Evolutionary conservation across 2,888 invertebrate genomes (phyloP).

Genomic region (Ornithoptera alexandrae): DNA sequence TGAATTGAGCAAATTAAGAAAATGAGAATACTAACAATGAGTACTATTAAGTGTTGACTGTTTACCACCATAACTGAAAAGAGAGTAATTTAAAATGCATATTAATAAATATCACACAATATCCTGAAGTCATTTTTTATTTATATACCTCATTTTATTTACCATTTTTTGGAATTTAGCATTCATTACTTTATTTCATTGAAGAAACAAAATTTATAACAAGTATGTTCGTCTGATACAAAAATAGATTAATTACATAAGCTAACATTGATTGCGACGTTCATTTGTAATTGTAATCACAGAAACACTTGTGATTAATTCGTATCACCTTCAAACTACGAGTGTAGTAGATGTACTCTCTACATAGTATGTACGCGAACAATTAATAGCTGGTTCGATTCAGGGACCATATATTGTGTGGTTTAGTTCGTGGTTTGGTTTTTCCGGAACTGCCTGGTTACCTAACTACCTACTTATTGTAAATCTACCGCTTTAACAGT

Average conservation of each 20-base stretch:
- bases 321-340: background rate
- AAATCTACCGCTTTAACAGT: too few species aligned
- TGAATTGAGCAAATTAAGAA: constrained; percentile 5
- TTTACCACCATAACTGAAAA: background rate
- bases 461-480: too few species aligned
- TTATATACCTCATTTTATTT: too few species aligned
- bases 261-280: background rate
- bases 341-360: background rate
- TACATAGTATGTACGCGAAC: background rate
- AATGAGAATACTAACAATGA: background rate
- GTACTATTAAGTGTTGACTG: background rate
- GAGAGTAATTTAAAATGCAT: background rate
- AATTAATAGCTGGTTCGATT: background rate
- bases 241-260: background rate
- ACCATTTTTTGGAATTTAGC: too few species aligned
- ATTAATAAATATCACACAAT: background rate
- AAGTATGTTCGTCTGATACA: background rate
- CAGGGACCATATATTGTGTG: too few species aligned
- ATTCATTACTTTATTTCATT: too few species aligned
- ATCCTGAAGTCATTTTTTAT: too few species aligned
- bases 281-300: constrained; percentile 5
- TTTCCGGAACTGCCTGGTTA: too few species aligned
- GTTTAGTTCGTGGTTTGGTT: too few species aligned
- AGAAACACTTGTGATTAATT: constrained; percentile 6
- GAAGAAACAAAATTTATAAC: too few species aligned